These are phyloP conservation scores for Latheticus oryzae DNA, from an alignment of 2,888 invertebrate genomes.

Conservation along the genomic window DNA sequence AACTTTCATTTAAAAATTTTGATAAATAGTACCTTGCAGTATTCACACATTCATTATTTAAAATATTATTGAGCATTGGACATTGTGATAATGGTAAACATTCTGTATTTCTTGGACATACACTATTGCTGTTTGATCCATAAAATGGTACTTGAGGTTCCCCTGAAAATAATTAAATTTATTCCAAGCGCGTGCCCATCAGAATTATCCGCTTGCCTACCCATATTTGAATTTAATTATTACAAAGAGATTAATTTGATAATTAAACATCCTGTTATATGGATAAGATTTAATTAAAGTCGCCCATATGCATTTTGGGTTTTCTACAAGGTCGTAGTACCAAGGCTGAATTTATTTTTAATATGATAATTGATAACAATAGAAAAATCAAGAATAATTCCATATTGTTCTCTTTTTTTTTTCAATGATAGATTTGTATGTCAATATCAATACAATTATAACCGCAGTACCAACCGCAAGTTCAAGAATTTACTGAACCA, in stretches of 20 bases:
- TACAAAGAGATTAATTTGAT: conserved; percentile 17
- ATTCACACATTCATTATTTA: conserved; percentile 72
- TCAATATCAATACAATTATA: conserved; percentile 21
- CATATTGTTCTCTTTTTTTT: conserved; percentile 21
- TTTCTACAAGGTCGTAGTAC: conserved; percentile 18
- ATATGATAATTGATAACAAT: conserved; percentile 17
- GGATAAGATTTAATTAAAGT: conserved; percentile 19
- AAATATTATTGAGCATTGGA: conserved; percentile 69
- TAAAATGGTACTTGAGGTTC: conserved; percentile 7
- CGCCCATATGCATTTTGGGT: conserved; percentile 25
- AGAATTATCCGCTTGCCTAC: conserved; percentile 8
- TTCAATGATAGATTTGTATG: conserved; percentile 12
- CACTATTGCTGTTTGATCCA: conserved; percentile 37
- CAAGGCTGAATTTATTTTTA: conserved; percentile 11
- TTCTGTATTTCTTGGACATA: conserved; percentile 60
- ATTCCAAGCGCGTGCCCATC: too few relatives aligned
- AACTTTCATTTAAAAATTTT: too few relatives aligned
- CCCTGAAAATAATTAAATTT: conserved; percentile 5
- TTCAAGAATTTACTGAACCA: conserved; percentile 23
- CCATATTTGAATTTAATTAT: conserved; percentile 4
- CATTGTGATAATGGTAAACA: conserved; percentile 71
- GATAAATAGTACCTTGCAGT: conserved; percentile 68
- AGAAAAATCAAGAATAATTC: conserved; percentile 7
- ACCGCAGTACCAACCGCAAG: conserved; percentile 21
- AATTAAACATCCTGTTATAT: conserved; percentile 20